These are phyloP conservation scores for Caenorhabditis wallacei DNA, from an alignment of 2,888 invertebrate genomes.

Conservation along the genomic window DNA sequence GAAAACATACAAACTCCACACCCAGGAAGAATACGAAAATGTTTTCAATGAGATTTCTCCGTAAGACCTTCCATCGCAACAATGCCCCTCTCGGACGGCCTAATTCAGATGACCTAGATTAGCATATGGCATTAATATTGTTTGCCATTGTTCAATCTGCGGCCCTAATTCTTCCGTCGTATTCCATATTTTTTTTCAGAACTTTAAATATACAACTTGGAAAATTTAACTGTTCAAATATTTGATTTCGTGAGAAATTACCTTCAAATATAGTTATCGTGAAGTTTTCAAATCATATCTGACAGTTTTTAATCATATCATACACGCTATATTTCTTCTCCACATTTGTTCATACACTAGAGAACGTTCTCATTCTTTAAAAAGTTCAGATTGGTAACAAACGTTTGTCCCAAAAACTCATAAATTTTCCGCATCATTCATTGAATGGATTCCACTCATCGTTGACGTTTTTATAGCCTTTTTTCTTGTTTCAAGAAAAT, in stretches of 20 bases:
- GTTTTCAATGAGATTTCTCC: conserved; percentile 16
- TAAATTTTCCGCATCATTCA: background rate
- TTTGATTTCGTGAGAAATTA: too few relatives aligned
- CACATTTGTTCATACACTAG: too few relatives aligned
- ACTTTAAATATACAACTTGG: too few relatives aligned
- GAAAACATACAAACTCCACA: conserved; percentile 1
- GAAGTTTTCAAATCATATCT: too few relatives aligned
- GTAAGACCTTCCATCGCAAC: background rate
- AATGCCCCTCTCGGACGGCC: conserved; percentile 5
- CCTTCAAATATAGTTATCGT: too few relatives aligned
- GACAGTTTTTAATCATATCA: too few relatives aligned
- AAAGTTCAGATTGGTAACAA: background rate
- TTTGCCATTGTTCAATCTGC: conserved; percentile 3
- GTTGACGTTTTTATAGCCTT: conserved; percentile 18
- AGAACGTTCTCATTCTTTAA: too few relatives aligned
- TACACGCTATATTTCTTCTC: too few relatives aligned
- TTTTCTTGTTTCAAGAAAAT: conserved; percentile 25
- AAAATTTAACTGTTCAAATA: too few relatives aligned
- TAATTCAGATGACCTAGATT: conserved; percentile 46
- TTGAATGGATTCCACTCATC: background rate
- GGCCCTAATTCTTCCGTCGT: too few relatives aligned
- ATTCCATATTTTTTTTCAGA: too few relatives aligned
- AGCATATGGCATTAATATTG: conserved; percentile 24
- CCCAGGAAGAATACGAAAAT: conserved; percentile 22
- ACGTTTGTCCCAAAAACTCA: background rate